Percentiles rank a stretch among this genome's conserved stretches.
phyloP scores from a whole-genome alignment of 2,888 invertebrate genomes.

The Anarsia innoxiella region DNA sequence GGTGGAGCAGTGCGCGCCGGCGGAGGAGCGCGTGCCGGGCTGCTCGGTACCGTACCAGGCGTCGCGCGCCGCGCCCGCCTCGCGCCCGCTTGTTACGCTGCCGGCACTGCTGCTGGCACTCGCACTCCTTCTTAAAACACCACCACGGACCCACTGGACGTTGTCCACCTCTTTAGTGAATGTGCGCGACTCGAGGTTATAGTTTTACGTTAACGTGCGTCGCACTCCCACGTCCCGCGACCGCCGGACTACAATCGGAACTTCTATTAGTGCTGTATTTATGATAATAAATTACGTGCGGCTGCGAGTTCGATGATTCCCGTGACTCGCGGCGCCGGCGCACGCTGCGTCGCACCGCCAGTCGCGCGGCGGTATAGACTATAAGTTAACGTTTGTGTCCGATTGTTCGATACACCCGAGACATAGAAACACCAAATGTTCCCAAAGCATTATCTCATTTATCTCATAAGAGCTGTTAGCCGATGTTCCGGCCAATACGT shows the following conservation, averaged over 20 bases:
- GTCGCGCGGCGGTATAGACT: conserved; percentile 43
- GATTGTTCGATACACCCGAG: conserved; percentile 58
- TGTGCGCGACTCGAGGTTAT: conserved; percentile 71
- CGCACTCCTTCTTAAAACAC: conserved; percentile 12
- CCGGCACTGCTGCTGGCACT: conserved; percentile 33
- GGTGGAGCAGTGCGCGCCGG: conserved; percentile 78
- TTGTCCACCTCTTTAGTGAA: conserved; percentile 61
- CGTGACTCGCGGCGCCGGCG: conserved; percentile 41
- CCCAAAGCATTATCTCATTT: conserved; percentile 38
- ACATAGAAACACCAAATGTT: conserved; percentile 65
- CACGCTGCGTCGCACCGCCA: conserved; percentile 42
- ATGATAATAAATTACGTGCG: conserved; percentile 68
- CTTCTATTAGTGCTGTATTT: conserved; percentile 71
- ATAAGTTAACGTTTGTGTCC: conserved; percentile 66
- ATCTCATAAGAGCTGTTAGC: conserved; percentile 53
- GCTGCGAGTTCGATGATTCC: conserved; percentile 52
- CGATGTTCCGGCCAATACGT: conserved; percentile 63
- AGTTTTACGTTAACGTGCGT: conserved; percentile 72
- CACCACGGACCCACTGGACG: conserved; percentile 65
- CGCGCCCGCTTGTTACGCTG: conserved; percentile 23
- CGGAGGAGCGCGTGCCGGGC: conserved; percentile 78
- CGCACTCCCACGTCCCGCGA: conserved; percentile 57
- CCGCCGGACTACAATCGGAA: conserved; percentile 58
- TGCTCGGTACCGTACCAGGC: conserved; percentile 89
- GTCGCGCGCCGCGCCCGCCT: conserved; percentile 43